A percentile compares a stretch with the other conserved stretches of the same genome.
Conservation (phyloP, 2,888 invertebrate genomes). For the Platerodrilus igneus region DNA sequence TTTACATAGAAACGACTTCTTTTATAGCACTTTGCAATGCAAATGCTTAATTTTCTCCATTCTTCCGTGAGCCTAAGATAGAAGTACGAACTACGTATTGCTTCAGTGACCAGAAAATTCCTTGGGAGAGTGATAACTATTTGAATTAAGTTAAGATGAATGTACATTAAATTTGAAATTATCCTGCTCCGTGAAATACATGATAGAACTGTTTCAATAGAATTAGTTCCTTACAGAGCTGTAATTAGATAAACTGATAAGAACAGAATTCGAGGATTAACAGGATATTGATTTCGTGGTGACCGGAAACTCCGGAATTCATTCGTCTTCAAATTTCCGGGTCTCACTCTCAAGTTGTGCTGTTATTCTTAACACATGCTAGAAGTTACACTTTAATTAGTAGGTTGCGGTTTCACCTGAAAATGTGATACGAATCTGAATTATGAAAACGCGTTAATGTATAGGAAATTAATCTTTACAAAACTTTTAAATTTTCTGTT, state of each 20-base stretch:
- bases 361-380: constrained; percentile 24
- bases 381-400: constrained; percentile 18
- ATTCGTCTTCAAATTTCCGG: constrained; percentile 22
- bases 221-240: constrained; percentile 20
- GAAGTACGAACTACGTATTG: constrained; percentile 16
- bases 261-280: constrained; percentile 23
- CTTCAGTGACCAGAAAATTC: constrained; percentile 14
- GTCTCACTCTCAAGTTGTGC: constrained; percentile 21
- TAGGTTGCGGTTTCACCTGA: too few relatives aligned
- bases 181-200: too few relatives aligned
- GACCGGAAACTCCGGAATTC: constrained; percentile 23
- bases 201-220: constrained; percentile 19
- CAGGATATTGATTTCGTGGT: constrained; percentile 22
- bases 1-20: constrained; percentile 17
- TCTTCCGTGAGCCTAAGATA: too few relatives aligned
- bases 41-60: constrained; percentile 17
- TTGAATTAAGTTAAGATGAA: constrained; percentile 3
- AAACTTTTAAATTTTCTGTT: too few relatives aligned
- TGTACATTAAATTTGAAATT: constrained; percentile 7
- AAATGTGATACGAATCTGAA: too few relatives aligned
- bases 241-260: constrained; percentile 24
- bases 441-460: too few relatives aligned
- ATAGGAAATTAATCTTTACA: too few relatives aligned
- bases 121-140: constrained; percentile 10
- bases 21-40: constrained; percentile 19